Base-by-base conservation (phyloP, 2,888 invertebrate genomes). In the Anorthoa munda region DNA sequence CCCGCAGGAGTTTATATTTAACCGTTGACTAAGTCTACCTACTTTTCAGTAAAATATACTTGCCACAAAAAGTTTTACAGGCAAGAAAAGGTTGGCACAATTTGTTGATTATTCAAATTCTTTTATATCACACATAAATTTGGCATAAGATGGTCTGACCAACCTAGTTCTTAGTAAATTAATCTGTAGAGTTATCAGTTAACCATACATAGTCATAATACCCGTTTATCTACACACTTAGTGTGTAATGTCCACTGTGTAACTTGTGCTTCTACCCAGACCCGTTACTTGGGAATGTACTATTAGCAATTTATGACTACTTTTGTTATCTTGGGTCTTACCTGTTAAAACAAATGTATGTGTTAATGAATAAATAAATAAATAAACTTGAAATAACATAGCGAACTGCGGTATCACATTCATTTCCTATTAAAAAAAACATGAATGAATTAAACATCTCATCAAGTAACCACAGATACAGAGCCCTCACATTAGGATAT, bases 1-100 rank as follows among this genome's bases (percentile, higher is more conserved):
- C 65, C 66, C 39, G 46, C 9, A 11, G 2, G 18, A 31, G 15
- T 61, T 64, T 48, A 64, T 50, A 39, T 59, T 59, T 51, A 46
- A 39, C 39, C 39, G 39, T 39, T 39, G 39, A 1, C 26, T 46
- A 13, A n/a, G 23, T 4, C n/a, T n/a, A 46, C 12, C 7, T 59
- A 26, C 12, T 46, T 55, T 67, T 21, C 13, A 21, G 31, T 15
- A 67, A n/a, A 45, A 53, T 23, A 45, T 21, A 50, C 50, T 26
- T 31, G 12, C 2, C 23, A 53, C 39, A 46, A 69, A 21, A 26
- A 46, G 53, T 55, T 46, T 7, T 15, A 73, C 18, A 5, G 23
- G 21, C 21, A 15, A n/a, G 2, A 31, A 21, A 21, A 46, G 18
- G 9, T 45, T n/a, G 11, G 2, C 39, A 11, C 9, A 39, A 39